A percentile compares a stretch with the other conserved stretches of the same genome.
phyloP scores from a whole-genome alignment of 1,140 invertebrate species.

The Dufourea novaeangliae region DNA sequence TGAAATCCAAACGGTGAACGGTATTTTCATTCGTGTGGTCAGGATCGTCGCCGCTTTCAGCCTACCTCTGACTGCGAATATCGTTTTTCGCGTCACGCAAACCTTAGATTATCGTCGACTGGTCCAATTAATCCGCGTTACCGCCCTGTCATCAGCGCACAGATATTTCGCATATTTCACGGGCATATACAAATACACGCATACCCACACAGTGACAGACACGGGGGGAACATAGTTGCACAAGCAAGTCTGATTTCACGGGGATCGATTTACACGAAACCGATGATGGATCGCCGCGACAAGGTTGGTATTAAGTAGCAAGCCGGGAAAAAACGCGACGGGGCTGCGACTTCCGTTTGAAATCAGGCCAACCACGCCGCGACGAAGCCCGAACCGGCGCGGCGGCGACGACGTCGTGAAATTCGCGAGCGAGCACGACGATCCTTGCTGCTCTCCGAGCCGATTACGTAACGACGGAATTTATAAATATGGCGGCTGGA shows the following conservation, averaged over 20 bases:
- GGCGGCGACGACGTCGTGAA: conserved; percentile 4
- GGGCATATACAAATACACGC: conserved; percentile 17
- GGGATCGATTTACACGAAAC: background rate
- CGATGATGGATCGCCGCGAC: conserved; percentile 14
- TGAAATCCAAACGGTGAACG: too few relatives aligned
- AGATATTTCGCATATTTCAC: conserved; percentile 41
- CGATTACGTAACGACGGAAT: conserved; percentile 4
- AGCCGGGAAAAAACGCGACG: conserved; percentile 9
- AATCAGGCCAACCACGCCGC: conserved; percentile 29
- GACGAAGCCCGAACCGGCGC: conserved; percentile 15
- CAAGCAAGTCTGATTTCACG: conserved; percentile 15
- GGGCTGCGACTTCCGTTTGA: conserved; percentile 34
- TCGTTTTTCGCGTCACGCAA: background rate
- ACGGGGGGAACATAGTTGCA: conserved; percentile 22
- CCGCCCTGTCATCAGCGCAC: conserved; percentile 49
- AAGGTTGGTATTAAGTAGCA: conserved; percentile 12
- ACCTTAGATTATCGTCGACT: background rate
- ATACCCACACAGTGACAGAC: too few relatives aligned
- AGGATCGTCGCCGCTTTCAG: background rate
- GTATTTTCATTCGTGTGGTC: too few relatives aligned
- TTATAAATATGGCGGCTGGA: background rate
- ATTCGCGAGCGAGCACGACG: conserved; percentile 1
- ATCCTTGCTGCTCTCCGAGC: background rate
- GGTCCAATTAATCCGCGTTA: conserved; percentile 30
- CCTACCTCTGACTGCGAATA: background rate